Evolutionary conservation across 2,888 invertebrate species (phyloP), one percentile per base, ranked within the genome.

Genomic region (Monopis laevigella): DNA sequence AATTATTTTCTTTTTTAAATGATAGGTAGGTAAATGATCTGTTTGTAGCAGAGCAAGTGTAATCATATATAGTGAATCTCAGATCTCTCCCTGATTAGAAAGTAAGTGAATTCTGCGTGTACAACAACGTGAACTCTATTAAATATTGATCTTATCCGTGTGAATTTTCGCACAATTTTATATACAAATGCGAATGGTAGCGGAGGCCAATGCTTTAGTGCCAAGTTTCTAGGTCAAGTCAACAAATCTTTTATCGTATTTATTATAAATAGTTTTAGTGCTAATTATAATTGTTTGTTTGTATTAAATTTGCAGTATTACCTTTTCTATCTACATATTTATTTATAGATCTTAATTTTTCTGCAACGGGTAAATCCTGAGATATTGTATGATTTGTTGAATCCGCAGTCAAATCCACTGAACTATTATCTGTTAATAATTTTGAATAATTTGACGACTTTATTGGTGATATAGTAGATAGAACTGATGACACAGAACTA

Each of bases 291-390:
- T 24, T 6, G 10, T 24, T 24, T 24, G 24, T 24, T 7, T 24
- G 6, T 10, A 24, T 24, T 7, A 24, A 24, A 24, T 24, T 10
- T 24, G n/a, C n/a, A n/a, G n/a, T n/a, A n/a, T 55, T 51, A 81
- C 82, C 74, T 67, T 78, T 81, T 34, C 80, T 65, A 44, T 75
- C 78, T 32, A 62, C 57, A 42, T 66, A 78, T 64, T 80, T 59
- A 47, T 72, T 77, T 11, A 72, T 44, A 0, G 74, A 65, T 17
- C 81, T 58, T 10, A 82, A 52, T 43, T 75, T 80, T 50, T 82
- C 81, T 10, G 82, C 75, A 0, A 80, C 64, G 0, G 82, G 82
- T 3, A 75, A 45, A 40, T 78, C 77, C 51, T 75, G 73, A 0
- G 64, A 55, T 19, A 74, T 45, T 2, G 71, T 74, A 50, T 70